A percentile compares a stretch with the other conserved stretches of the same genome.
phyloP scores from a whole-genome alignment of 2,113 vertebrate genomes.

The Pleuronectes platessa region DNA sequence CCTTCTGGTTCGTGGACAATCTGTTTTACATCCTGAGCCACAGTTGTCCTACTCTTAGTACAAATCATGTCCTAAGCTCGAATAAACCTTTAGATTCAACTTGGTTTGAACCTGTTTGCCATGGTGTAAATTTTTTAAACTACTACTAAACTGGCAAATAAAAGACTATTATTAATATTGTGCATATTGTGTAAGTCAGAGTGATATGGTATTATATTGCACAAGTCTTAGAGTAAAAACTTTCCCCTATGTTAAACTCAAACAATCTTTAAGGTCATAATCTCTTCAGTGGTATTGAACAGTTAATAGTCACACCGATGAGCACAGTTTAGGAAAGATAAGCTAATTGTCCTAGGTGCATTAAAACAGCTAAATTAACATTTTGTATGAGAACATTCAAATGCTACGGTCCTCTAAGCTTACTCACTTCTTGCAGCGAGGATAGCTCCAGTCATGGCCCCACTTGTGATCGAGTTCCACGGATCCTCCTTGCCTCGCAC shows the following conservation, averaged over 20 bases:
- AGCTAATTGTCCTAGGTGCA: background rate
- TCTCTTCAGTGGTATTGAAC: no score
- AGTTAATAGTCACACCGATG: no score
- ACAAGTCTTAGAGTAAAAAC: no score
- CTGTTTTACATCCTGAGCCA: no score
- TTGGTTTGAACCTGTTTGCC: no score
- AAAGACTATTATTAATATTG: no score
- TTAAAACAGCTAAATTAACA: background rate
- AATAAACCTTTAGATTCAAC: background rate
- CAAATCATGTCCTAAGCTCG: background rate
- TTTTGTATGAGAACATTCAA: background rate
- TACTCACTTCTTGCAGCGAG: conserved; percentile 95
- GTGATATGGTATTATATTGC: background rate
- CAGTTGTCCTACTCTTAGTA: background rate
- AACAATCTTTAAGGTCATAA: no score
- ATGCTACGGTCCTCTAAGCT: background rate
- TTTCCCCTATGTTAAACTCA: no score
- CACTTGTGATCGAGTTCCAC: conserved; percentile 98
- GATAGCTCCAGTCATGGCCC: conserved; percentile 95
- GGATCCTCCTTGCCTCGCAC: conserved; percentile 96
- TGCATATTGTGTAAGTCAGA: background rate
- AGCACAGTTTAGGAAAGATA: background rate
- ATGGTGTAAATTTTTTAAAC: no score
- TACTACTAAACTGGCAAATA: no score
- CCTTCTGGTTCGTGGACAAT: no score